Base-by-base conservation (phyloP, 2,797 vertebrate species). In the Eptatretus atami region DNA sequence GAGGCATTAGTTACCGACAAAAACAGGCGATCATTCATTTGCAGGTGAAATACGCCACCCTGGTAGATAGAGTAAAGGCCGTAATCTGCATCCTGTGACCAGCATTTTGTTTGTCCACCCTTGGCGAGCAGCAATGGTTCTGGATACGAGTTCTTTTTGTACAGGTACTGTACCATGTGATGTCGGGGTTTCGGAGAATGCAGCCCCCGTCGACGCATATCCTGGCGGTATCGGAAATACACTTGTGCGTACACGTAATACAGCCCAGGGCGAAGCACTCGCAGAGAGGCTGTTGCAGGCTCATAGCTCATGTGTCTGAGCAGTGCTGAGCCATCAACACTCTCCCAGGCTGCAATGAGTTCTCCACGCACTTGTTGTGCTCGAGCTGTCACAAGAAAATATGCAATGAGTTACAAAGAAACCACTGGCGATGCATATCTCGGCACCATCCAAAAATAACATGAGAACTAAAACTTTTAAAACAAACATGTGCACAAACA, bases 221-320 rank as follows among this genome's bases (percentile, higher is more conserved):
- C 31, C 31, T 44, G 31, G 2, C 79, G 78, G 70, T 84, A 86
- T 67, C 80, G 79, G 66, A 90, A 88, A 67, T 84, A 86, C 65
- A 84, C 81, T 76, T 81, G 81, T 1, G 81, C 78, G 68, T 86
- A 88, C 69, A 86, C 70, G 68, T 86, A 88, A 76, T 90, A 86
- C 55, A 80, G 80, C 65, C 84, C 84, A 1, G 79, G 77, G 69
- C 80, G 80, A 66, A 78, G 76, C 63, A 83, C 77, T 1, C 74
- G 77, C 65, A 90, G 79, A 65, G 74, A 78, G 54, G 83, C 82
- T 44, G 31, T 44, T 44, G 4, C 31, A 44, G 31, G 31, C 31
- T 44, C 31, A 44, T 44, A 44, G 31, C 31, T 44, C 31, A 44
- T 44, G 31, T 44, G 31, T 44, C 31, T 44, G 31, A 44, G 31